Conservation (phyloP, 2,888 invertebrate genomes). For the Ceramica pisi region DNA sequence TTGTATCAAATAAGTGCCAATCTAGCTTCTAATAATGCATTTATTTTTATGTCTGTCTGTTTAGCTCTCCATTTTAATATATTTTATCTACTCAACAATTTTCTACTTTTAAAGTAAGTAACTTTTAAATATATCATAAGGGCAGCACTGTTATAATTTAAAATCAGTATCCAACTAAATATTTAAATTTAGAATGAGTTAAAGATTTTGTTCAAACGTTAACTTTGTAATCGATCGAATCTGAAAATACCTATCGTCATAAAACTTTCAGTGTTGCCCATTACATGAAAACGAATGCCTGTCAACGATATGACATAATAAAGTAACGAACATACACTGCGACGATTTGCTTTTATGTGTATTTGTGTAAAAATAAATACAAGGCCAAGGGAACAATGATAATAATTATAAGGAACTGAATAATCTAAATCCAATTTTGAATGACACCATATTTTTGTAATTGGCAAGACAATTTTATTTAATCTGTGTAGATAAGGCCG, state of each 20-base stretch:
- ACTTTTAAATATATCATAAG: slow-evolving; percentile 1
- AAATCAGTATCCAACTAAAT: background rate
- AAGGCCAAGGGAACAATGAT: slow-evolving; percentile 81
- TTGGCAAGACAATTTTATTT: slow-evolving; percentile 35
- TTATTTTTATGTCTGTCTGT: slow-evolving; percentile 61
- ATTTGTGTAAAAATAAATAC: slow-evolving; percentile 58
- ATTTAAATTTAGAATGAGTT: background rate
- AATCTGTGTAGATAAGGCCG: slow-evolving; percentile 29
- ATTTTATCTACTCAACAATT: background rate
- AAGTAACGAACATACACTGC: slow-evolving; percentile 73
- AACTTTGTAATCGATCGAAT: background rate
- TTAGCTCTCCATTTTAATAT: slow-evolving; percentile 25
- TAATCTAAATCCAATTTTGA: slow-evolving; percentile 55
- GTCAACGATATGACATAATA: slow-evolving; percentile 46
- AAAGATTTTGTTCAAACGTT: background rate
- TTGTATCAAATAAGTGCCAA: slow-evolving; percentile 66
- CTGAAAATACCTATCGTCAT: background rate
- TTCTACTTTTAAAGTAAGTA: slow-evolving; percentile 23
- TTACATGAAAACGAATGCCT: slow-evolving; percentile 20
- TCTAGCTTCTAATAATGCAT: slow-evolving; percentile 72
- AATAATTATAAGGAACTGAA: slow-evolving; percentile 37
- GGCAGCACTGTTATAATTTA: slow-evolving; percentile 21
- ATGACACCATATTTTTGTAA: slow-evolving; percentile 30
- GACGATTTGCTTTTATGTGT: slow-evolving; percentile 71
- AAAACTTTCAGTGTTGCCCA: slow-evolving; percentile 32